A percentile compares a stretch with the other conserved stretches of the same genome.
These are phyloP conservation scores for Prunella strophiata DNA, from an alignment of 2,797 vertebrate species.

Conservation along the genomic window DNA sequence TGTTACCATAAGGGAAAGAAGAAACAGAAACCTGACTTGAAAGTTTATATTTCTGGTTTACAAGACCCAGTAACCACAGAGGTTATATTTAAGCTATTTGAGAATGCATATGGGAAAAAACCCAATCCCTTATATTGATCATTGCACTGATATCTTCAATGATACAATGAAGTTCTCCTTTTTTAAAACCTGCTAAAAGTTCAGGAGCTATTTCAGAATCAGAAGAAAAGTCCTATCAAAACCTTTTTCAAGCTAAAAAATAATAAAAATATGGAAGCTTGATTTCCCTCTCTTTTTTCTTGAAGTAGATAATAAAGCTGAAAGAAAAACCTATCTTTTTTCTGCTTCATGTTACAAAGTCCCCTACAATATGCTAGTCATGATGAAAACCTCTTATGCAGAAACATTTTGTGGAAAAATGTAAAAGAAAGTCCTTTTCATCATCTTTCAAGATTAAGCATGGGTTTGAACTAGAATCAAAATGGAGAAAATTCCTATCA, in stretches of 20 bases:
- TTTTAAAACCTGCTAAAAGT: not conserved
- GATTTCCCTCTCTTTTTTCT: not conserved
- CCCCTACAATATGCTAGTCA: not conserved
- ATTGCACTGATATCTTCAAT: not conserved
- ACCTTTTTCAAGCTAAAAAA: not conserved
- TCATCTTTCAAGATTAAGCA: not conserved
- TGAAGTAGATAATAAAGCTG: not conserved
- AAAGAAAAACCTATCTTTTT: not conserved
- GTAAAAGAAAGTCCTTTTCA: not conserved
- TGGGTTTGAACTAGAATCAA: not conserved
- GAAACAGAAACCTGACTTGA: not conserved
- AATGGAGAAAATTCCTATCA: not conserved
- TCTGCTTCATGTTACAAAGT: not conserved
- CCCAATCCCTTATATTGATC: not conserved
- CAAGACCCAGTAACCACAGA: not conserved
- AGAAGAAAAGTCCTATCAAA: not conserved
- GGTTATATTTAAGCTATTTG: not conserved
- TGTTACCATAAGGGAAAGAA: not conserved
- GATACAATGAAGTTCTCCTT: not conserved
- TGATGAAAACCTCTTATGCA: not conserved
- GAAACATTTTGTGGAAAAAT: not conserved
- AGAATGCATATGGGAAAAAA: not conserved
- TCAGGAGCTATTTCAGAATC: not conserved
- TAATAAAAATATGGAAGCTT: not conserved
- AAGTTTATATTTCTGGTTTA: not conserved